Evolutionary conservation across 2,113 vertebrate species (phyloP).

Genomic region (Chrysochloris asiatica): DNA sequence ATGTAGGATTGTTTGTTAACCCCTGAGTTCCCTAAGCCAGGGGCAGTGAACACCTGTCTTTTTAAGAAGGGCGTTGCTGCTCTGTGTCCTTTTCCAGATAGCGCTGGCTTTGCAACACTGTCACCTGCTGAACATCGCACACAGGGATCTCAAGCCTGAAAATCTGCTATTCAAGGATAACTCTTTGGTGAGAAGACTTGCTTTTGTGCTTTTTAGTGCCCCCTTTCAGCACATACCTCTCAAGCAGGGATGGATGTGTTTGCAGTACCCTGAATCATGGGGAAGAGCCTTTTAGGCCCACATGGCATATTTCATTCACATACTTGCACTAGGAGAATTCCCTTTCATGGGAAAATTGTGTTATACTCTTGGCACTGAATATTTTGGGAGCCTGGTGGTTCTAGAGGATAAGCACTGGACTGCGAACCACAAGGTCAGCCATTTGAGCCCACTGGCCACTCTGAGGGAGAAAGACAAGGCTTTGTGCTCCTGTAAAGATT

Average conservation of each 20-base stretch:
- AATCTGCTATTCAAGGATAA: constrained; percentile 99
- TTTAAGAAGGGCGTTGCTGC: constrained; percentile 66
- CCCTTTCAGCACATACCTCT: not conserved
- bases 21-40: not conserved
- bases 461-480: too few relatives aligned
- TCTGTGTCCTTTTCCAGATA: constrained; percentile 90
- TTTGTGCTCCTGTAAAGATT: too few relatives aligned
- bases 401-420: too few relatives aligned
- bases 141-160: constrained; percentile 99
- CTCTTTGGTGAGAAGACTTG: constrained; percentile 91
- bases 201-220: constrained; percentile 1
- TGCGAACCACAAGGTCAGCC: too few relatives aligned
- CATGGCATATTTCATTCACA: not conserved
- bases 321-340: not conserved
- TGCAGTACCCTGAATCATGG: not conserved
- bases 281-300: not conserved
- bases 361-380: too few relatives aligned
- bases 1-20: constrained; percentile 14
- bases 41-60: not conserved
- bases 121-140: constrained; percentile 98
- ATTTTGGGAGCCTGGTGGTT: too few relatives aligned
- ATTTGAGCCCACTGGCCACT: too few relatives aligned
- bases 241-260: not conserved
- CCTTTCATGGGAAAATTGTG: not conserved
- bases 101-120: constrained; percentile 98